These are phyloP conservation scores for Leptocoma aspasia DNA, from an alignment of 2,113 vertebrate species.

Conservation along the genomic window DNA sequence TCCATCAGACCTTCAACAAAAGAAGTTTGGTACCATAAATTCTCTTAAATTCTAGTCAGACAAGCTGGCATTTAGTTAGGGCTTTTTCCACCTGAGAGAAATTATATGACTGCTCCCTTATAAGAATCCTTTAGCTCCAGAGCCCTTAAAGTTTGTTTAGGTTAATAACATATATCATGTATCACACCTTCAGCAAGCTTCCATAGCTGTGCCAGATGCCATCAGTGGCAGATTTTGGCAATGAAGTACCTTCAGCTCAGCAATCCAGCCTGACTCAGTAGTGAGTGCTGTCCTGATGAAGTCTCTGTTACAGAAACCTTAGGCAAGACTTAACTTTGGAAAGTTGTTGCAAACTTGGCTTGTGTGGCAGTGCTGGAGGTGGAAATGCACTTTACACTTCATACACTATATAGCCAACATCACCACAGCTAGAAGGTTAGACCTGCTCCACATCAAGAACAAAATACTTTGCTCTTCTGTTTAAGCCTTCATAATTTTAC, in stretches of 20 bases:
- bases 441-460: not conserved
- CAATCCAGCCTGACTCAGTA: not conserved
- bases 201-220: not conserved
- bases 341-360: not conserved
- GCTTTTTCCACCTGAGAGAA: not conserved
- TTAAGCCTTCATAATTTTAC: not conserved
- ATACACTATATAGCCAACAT: not conserved
- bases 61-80: not conserved
- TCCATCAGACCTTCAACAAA: not conserved
- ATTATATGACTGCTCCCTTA: not conserved
- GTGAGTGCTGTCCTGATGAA: not conserved
- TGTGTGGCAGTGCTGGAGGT: not conserved
- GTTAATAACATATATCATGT: not conserved
- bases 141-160: not conserved
- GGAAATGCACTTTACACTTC: not conserved
- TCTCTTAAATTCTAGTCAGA: not conserved
- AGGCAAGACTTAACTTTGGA: not conserved
- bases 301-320: not conserved
- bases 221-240: not conserved
- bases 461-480: not conserved
- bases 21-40: not conserved
- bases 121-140: not conserved
- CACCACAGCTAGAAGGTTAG: not conserved
- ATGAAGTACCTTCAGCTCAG: not conserved
- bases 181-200: not conserved